Base-by-base conservation (phyloP, 1,140 invertebrate species). In the Procambarus virginalis region DNA sequence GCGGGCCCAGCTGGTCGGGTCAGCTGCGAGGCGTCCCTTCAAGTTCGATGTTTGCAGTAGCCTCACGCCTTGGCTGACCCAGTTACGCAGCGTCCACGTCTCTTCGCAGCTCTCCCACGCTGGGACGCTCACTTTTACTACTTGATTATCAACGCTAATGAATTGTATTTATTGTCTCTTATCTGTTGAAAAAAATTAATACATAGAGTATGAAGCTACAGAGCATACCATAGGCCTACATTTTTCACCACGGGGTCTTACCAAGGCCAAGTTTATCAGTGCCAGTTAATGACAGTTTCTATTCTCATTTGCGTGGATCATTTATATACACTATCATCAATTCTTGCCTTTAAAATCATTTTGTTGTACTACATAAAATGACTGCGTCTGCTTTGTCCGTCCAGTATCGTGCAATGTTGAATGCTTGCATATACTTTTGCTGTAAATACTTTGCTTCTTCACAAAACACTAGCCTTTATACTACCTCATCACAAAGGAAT, bases 381-480 rank as follows among this genome's bases (percentile, higher is more conserved):
- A 64, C 4, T 17, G 14, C 14, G 0, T 64, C 60, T 8, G 60
- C 60, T 64, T 64, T 17, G 17, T 64, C 60, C 20, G 60, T 64
- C 60, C n/a, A n/a, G n/a, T n/a, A 17, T 64, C 6, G 60, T 64
- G 60, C 60, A 64, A 10, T 64, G 60, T 64, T 73, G 68, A 73
- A 22, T 34, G 68, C 68, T 73, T 64, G 3, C 60, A 64, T 64
- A 73, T 20, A 73, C 68, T 8, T 22, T 34, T 73, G 68, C 68
- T 73, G 68, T 73, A 73, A 73, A 73, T 73, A 73, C 68, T 73
- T 34, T 73, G 68, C 68, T 73, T 73, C 20, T 10, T 73, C 68
- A 22, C n/a, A 34, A 2, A n/a, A 73, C 68, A 73, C 68, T 73
- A 34, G 68, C 68, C 68, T 73, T 34, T 34, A 73, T 73, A 73